phyloP scores from a whole-genome alignment of 1,140 invertebrate species.

The Panagrolaimus sp. region DNA sequence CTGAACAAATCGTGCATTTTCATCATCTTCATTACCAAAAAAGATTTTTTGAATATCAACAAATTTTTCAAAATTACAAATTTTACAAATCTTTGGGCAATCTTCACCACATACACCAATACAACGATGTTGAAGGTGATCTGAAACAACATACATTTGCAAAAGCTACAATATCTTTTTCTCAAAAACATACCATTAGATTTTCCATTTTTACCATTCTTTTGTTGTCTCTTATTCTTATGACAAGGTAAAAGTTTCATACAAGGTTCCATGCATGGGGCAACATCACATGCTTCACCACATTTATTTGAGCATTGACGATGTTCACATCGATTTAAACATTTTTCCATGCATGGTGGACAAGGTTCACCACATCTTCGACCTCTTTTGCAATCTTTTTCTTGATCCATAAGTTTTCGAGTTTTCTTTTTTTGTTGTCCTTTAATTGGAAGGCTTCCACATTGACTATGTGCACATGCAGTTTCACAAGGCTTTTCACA shows the following conservation, averaged over 20 bases:
- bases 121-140: background rate
- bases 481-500: no score
- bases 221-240: no score
- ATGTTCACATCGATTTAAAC: conserved; percentile 25
- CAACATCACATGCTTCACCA: conserved; percentile 20
- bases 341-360: conserved; percentile 30
- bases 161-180: background rate
- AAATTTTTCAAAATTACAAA: no score
- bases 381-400: conserved; percentile 1
- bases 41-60: conserved; percentile 20
- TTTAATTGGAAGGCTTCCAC: background rate
- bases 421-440: conserved; percentile 8
- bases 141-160: background rate
- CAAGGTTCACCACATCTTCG: conserved; percentile 37
- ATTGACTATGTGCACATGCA: background rate
- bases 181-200: no score
- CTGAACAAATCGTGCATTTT: conserved; percentile 46
- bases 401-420: conserved; percentile 17
- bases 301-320: conserved; percentile 19
- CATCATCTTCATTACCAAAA: conserved; percentile 59
- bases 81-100: no score
- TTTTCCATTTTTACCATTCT: background rate
- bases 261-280: conserved; percentile 24
- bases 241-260: conserved; percentile 18
- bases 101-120: no score